Evolutionary conservation across 1,140 invertebrate genomes (phyloP).

Genomic region (Aphaenogaster floridana): DNA sequence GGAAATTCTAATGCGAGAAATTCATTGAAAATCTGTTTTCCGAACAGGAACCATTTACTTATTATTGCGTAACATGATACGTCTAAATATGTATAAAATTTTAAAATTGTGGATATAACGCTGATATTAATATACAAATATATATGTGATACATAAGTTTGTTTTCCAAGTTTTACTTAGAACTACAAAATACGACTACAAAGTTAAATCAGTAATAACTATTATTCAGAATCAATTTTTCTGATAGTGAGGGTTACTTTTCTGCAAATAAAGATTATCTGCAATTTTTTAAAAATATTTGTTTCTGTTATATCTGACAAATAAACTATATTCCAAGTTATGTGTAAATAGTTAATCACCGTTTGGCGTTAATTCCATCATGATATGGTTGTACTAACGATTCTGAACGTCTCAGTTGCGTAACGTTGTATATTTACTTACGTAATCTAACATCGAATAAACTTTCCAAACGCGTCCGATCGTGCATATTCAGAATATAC

Average conservation of each 20-base stretch:
- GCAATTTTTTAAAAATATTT: background rate
- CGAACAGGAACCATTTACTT: background rate
- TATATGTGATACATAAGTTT: background rate
- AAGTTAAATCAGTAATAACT: background rate
- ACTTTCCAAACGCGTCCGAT: conserved; percentile 30
- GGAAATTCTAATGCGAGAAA: conserved; percentile 4
- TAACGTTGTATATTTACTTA: conserved; percentile 24
- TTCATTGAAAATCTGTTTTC: background rate
- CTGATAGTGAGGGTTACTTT: background rate
- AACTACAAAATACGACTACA: background rate
- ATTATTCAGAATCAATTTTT: background rate
- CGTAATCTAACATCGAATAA: conserved; percentile 26
- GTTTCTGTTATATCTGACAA: background rate
- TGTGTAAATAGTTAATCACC: background rate
- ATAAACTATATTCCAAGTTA: background rate
- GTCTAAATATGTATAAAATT: conserved; percentile 15
- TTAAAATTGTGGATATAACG: background rate
- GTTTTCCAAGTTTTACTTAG: background rate
- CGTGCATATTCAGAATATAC: background rate
- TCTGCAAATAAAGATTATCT: background rate
- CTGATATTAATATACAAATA: background rate
- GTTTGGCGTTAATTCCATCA: background rate
- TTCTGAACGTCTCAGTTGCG: background rate
- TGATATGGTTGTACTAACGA: background rate
- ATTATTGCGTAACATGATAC: background rate